A percentile compares a stretch with the other conserved stretches of the same genome.
phyloP scores from a whole-genome alignment of 1,140 invertebrate species.

The Proales similis region DNA sequence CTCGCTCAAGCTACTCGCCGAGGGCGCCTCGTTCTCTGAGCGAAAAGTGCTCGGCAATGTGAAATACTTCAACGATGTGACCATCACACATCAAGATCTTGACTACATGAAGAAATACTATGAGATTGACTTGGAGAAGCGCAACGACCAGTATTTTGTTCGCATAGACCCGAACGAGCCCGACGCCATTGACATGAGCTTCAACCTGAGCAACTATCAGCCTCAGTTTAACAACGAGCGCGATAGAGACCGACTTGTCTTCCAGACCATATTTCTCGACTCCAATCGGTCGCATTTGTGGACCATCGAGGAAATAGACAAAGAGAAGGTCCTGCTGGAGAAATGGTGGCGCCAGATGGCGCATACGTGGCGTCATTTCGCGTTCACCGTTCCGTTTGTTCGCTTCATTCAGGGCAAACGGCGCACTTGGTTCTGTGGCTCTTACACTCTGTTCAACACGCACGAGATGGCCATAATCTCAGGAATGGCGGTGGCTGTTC shows the following conservation, averaged over 20 bases:
- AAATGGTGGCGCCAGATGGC: conserved; percentile 46
- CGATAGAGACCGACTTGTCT: conserved; percentile 39
- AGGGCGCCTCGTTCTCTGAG: conserved; percentile 41
- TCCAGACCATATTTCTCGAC: conserved; percentile 45
- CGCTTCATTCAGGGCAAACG: conserved; percentile 43
- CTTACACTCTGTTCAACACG: conserved; percentile 45
- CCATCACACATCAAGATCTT: conserved; percentile 44
- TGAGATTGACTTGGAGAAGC: conserved; percentile 41
- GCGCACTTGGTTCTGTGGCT: conserved; percentile 43
- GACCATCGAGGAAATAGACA: conserved; percentile 41
- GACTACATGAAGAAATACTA: conserved; percentile 45
- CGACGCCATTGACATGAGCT: conserved; percentile 45
- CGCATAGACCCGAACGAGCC: conserved; percentile 42
- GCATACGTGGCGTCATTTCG: conserved; percentile 45
- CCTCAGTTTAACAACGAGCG: conserved; percentile 43
- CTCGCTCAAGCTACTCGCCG: conserved; percentile 41
- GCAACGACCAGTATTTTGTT: conserved; percentile 44
- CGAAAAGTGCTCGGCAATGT: conserved; percentile 44
- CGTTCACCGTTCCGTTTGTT: conserved; percentile 44
- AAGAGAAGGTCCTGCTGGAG: conserved; percentile 41
- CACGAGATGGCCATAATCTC: conserved; percentile 45
- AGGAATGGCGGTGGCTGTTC: conserved; percentile 42
- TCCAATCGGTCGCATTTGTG: conserved; percentile 40
- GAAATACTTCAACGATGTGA: conserved; percentile 44
- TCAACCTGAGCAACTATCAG: conserved; percentile 45